Base-by-base conservation (phyloP, 1,140 invertebrate species). In the Panulirus ornatus region DNA sequence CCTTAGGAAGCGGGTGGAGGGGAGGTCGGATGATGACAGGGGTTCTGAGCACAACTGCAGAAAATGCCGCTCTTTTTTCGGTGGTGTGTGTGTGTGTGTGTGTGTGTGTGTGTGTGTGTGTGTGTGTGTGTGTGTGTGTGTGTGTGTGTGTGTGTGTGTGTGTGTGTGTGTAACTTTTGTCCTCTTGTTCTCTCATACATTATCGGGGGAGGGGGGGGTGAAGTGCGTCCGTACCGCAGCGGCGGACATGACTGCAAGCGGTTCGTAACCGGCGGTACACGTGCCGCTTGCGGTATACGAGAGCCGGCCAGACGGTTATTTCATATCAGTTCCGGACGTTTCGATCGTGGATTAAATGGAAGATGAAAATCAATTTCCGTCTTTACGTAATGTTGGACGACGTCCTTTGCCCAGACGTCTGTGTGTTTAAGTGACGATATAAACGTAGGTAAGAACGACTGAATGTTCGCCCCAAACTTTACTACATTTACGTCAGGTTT, bases 71-170 rank as follows among this genome's bases (percentile, higher is more conserved):
- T n/a, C n/a, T n/a, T n/a, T n/a, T n/a, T n/a, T n/a, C 44, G 16
- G 16, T 8, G 8, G 27, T 9, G 44, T 47, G 44, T 47, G 44
- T 47, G 44, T 47, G 44, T 47, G 44, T 47, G 44, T 47, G 44
- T 47, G 44, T 47, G 44, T 47, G 44, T 47, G 44, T 47, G 44
- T 47, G 44, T n/a, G 63, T 70, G 63, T 8, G 66, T 3, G 3
- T 71, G 66, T 27, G 22, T 71, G 66, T 71, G 66, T 27, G 66
- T 71, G 66, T 71, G 66, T 71, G 66, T 71, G 66, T 71, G 66
- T 71, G 66, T 71, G 66, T 71, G 66, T 71, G 66, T 71, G 66
- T 71, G 66, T 71, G 66, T 71, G 66, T 71, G 66, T 71, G 66
- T 71, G 66, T 71, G 5, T 71, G n/a, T 71, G 27, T 71, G 66